Percentiles rank a stretch among this genome's conserved stretches.
These are phyloP conservation scores for Pluvialis apricaria DNA, from an alignment of 2,113 vertebrate species.

Conservation along the genomic window DNA sequence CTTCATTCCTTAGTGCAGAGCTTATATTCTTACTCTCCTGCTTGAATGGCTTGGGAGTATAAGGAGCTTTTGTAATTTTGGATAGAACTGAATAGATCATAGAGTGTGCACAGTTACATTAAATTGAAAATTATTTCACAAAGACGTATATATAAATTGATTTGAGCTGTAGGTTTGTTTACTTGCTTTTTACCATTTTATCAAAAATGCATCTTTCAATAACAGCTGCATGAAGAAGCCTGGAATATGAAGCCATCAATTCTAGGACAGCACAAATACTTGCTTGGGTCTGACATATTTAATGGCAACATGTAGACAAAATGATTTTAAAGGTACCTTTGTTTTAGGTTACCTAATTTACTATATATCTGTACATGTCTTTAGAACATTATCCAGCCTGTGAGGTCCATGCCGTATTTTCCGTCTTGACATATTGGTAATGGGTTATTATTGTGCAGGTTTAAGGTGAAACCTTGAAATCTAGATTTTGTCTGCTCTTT, in stretches of 20 bases:
- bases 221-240: not conserved
- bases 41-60: not conserved
- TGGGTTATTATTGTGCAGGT: not conserved
- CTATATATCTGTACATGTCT: not conserved
- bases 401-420: not conserved
- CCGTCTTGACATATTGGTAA: not conserved
- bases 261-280: not conserved
- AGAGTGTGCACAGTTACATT: not conserved
- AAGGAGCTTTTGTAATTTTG: not conserved
- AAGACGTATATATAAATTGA: not conserved
- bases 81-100: not conserved
- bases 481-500: not conserved
- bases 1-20: not conserved
- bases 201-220: not conserved
- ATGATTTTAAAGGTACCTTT: not conserved
- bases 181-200: not conserved
- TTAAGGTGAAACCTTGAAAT: not conserved
- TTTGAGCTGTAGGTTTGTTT: not conserved
- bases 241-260: not conserved
- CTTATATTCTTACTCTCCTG: not conserved
- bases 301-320: not conserved
- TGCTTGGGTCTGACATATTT: not conserved
- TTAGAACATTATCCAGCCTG: not conserved
- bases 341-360: not conserved
- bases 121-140: not conserved